Percentiles rank a stretch among this genome's conserved stretches.
These are phyloP conservation scores for Parnassius orleans DNA, from an alignment of 2,888 invertebrate genomes.

Conservation along the genomic window DNA sequence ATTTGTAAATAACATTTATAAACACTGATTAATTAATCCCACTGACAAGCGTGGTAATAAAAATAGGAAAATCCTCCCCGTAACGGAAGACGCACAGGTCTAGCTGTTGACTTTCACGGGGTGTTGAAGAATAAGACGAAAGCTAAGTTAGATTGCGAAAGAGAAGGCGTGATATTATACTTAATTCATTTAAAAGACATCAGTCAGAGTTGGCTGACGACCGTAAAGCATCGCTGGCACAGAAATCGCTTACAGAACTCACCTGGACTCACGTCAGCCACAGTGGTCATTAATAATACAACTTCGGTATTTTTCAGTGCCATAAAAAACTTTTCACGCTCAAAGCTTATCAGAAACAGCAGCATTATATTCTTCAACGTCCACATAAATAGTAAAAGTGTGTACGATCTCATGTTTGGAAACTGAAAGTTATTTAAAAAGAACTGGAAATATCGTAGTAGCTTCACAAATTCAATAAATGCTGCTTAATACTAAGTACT, in stretches of 20 bases:
- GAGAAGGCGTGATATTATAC: not conserved
- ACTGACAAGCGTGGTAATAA: too few relatives aligned
- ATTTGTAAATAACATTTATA: too few relatives aligned
- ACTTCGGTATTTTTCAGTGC: slow-evolving; percentile 9
- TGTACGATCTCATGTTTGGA: not conserved
- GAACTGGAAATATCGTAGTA: too few relatives aligned
- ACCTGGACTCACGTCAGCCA: not conserved
- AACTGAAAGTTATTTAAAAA: slow-evolving; percentile 1
- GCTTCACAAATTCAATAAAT: too few relatives aligned
- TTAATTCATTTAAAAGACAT: not conserved
- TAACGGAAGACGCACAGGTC: too few relatives aligned
- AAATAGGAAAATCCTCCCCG: too few relatives aligned
- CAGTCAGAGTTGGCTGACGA: not conserved
- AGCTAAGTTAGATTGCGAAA: not conserved
- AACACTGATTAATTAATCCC: too few relatives aligned
- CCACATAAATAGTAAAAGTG: slow-evolving; percentile 1
- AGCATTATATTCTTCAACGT: not conserved
- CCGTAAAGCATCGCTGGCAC: too few relatives aligned
- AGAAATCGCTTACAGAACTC: not conserved
- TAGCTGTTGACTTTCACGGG: too few relatives aligned
- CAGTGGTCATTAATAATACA: not conserved
- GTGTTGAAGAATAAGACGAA: too few relatives aligned
- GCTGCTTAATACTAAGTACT: too few relatives aligned
- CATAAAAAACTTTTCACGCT: slow-evolving; percentile 5
- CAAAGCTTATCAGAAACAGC: slow-evolving; percentile 3